Evolutionary conservation across 2,797 vertebrate genomes (phyloP).

Genomic region (Nasua narica): DNA sequence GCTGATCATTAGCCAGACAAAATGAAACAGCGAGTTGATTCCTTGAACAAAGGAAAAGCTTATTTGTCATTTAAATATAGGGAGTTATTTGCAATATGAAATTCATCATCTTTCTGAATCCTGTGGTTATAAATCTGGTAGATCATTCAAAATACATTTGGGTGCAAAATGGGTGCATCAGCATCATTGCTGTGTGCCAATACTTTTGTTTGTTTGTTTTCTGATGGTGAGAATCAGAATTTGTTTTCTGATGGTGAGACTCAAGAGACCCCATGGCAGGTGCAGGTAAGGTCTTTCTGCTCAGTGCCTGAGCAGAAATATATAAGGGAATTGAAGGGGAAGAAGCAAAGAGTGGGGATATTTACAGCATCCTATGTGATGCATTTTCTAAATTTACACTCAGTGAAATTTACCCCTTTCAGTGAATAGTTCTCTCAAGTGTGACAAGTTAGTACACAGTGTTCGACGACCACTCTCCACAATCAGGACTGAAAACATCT

Average conservation of each 20-base stretch:
- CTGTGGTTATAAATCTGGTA: constrained; percentile 56
- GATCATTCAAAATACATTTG: constrained; percentile 62
- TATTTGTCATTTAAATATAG: constrained; percentile 65
- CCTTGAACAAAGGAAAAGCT: constrained; percentile 60
- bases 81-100: constrained; percentile 58
- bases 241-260: neutral
- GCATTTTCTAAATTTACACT: neutral
- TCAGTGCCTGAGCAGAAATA: neutral
- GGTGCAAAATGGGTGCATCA: constrained; percentile 38
- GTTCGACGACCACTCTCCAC: neutral
- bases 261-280: neutral
- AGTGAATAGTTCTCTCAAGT: neutral
- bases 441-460: neutral
- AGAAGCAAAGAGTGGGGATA: neutral
- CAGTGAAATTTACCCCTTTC: neutral
- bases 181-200: neutral
- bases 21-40: constrained; percentile 63
- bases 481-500: neutral
- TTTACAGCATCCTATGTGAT: neutral
- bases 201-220: neutral
- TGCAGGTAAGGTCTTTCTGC: neutral
- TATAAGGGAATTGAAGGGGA: neutral
- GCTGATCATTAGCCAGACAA: constrained; percentile 67
- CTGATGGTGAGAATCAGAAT: neutral
- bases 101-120: constrained; percentile 58